Conservation (phyloP, 2,113 vertebrate genomes). For the Callithrix jacchus region DNA sequence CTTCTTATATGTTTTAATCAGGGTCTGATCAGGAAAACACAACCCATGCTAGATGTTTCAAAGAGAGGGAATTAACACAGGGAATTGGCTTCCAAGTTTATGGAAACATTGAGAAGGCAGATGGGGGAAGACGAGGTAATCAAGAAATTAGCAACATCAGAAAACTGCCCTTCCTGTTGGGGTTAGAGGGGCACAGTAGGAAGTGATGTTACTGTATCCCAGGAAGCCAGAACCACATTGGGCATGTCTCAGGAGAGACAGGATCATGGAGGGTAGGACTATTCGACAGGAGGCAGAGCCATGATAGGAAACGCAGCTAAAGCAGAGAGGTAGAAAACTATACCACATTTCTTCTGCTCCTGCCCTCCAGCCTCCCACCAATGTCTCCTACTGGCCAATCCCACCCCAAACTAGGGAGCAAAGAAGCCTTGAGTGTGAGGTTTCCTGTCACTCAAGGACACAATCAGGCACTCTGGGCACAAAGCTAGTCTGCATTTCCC, state of each 20-base stretch:
- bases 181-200: background rate
- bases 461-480: background rate
- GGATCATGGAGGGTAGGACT: background rate
- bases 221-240: background rate
- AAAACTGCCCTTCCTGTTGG: background rate
- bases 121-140: background rate
- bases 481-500: background rate
- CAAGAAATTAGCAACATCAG: background rate
- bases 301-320: background rate
- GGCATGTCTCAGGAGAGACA: background rate
- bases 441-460: background rate
- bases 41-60: background rate
- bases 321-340: too few species aligned
- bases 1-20: background rate
- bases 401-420: background rate
- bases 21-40: background rate
- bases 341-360: background rate
- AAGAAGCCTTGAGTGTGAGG: background rate
- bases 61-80: background rate
- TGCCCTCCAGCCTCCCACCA: too few species aligned
- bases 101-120: background rate
- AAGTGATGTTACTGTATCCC: background rate
- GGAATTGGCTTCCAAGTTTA: background rate
- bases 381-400: background rate
- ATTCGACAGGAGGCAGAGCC: background rate